A percentile compares a stretch with the other conserved stretches of the same genome.
phyloP scores from a whole-genome alignment of 1,140 invertebrate genomes.

The Drosophila subpulchrella region DNA sequence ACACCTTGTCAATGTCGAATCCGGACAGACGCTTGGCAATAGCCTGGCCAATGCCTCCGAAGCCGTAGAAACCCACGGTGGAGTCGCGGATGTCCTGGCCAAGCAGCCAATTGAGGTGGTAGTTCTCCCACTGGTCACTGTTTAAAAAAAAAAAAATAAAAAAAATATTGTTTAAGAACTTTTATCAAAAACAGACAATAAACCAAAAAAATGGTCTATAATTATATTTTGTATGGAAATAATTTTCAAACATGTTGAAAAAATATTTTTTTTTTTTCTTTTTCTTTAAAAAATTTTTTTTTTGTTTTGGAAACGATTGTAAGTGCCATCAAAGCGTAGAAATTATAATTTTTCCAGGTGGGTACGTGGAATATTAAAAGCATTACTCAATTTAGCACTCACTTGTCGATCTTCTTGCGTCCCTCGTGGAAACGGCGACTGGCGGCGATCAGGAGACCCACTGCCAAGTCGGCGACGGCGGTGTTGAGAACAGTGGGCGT shows the following conservation, averaged over 20 bases:
- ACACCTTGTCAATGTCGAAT: conserved; percentile 89
- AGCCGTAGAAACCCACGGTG: conserved; percentile 94
- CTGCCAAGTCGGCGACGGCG: conserved; percentile 94
- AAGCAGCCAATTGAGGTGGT: conserved; percentile 95
- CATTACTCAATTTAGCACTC: conserved; percentile 11
- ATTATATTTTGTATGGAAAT: no score
- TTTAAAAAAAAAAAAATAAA: no score
- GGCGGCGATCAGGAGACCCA: conserved; percentile 85
- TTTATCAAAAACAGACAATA: no score
- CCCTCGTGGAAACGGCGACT: conserved; percentile 92
- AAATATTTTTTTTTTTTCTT: no score
- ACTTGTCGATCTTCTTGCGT: conserved; percentile 77
- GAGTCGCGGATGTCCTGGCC: conserved; percentile 91
- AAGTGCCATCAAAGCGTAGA: no score
- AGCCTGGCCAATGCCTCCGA: conserved; percentile 92
- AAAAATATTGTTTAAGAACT: neutral
- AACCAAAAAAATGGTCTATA: no score
- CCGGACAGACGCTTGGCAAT: conserved; percentile 89
- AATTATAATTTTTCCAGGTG: no score
- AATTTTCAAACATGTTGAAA: no score
- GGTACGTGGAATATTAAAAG: neutral
- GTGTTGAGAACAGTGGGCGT: conserved; percentile 96
- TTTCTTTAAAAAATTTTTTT: no score
- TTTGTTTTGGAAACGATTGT: no score
- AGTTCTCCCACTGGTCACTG: conserved; percentile 92